Conservation (phyloP, 1,140 invertebrate genomes). For the Bombus confusus region DNA sequence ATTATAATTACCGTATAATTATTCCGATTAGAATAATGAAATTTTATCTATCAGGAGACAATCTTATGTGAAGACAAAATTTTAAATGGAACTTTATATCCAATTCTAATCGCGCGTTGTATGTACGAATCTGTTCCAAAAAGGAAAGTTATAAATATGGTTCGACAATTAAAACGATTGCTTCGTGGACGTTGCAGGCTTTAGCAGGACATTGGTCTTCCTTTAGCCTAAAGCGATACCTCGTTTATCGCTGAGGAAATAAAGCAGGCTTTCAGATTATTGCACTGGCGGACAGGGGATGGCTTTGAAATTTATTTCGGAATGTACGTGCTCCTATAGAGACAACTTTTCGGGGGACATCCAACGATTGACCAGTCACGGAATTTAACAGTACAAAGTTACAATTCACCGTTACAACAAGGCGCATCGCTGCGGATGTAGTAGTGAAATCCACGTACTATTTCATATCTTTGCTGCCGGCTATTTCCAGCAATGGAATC, state of each 20-base stretch:
- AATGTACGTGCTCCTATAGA: constrained; percentile 17
- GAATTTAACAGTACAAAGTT: constrained; percentile 32
- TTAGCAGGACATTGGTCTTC: neutral
- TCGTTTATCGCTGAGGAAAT: constrained; percentile 8
- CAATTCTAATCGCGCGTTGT: no score
- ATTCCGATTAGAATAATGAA: no score
- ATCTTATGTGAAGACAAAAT: no score
- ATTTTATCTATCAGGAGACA: no score
- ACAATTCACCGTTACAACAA: constrained; percentile 33
- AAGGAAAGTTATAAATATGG: neutral
- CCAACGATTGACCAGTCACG: constrained; percentile 11
- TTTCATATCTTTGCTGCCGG: neutral
- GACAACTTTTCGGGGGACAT: neutral
- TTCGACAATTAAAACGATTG: constrained; percentile 17
- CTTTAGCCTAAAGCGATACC: constrained; percentile 18
- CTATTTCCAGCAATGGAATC: neutral
- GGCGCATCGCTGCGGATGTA: neutral
- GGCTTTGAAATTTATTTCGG: constrained; percentile 27
- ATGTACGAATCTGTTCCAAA: no score
- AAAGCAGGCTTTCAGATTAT: constrained; percentile 40
- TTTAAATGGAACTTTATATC: no score
- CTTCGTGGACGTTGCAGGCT: neutral
- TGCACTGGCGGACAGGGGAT: neutral
- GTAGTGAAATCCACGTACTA: neutral
- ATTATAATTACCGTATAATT: no score